These are phyloP conservation scores for Pampusana beccarii DNA, from an alignment of 2,113 vertebrate species.

Conservation along the genomic window DNA sequence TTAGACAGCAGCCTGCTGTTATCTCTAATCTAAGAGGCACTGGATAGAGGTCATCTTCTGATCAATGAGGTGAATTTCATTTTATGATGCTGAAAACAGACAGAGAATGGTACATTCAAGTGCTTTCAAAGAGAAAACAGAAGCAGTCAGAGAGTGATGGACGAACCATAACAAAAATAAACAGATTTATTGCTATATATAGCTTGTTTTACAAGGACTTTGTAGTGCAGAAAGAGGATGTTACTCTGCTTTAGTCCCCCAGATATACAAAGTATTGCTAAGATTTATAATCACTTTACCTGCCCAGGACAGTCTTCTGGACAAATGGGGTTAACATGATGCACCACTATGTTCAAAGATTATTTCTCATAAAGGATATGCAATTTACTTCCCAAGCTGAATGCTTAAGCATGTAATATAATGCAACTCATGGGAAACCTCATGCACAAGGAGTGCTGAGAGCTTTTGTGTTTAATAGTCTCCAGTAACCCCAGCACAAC, in stretches of 20 bases:
- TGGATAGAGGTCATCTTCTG: slow-evolving; percentile 21
- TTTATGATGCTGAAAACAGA: slow-evolving; percentile 20
- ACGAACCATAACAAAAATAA: background rate
- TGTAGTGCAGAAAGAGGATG: background rate
- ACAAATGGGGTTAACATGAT: background rate
- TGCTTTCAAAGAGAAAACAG: background rate
- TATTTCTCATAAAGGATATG: background rate
- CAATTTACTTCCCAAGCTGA: background rate
- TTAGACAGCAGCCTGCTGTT: slow-evolving; percentile 44
- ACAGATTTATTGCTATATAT: background rate
- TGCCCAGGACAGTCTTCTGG: background rate
- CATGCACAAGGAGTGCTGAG: background rate
- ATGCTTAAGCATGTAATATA: background rate
- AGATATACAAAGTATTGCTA: background rate
- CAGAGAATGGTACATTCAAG: background rate
- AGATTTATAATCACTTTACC: background rate
- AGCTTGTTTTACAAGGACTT: background rate
- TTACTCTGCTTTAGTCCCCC: background rate
- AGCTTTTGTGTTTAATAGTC: background rate
- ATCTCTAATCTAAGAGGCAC: slow-evolving; percentile 22
- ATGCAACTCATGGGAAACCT: background rate
- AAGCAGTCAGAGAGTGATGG: background rate
- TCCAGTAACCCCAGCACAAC: background rate
- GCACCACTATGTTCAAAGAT: background rate
- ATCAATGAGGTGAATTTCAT: slow-evolving; percentile 37